Base-by-base conservation (phyloP, 2,113 vertebrate genomes). In the Lathamus discolor region DNA sequence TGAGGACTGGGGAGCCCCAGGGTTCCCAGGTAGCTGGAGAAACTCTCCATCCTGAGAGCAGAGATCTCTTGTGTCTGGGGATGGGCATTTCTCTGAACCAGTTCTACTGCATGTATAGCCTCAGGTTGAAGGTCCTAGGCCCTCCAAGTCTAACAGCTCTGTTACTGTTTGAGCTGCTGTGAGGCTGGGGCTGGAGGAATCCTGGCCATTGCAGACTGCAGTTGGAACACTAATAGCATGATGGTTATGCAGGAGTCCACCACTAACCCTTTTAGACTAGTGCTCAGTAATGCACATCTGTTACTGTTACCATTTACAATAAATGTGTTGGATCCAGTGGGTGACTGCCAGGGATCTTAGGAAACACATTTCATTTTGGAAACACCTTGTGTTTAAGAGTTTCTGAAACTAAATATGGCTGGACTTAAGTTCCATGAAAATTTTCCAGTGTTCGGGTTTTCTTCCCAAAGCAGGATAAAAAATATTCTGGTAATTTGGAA, bases 401-500 rank as follows among this genome's bases (percentile, higher is more conserved):
- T 96, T 89, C 86, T 97, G 91, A 87, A 95, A 95, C 25, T 52
- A 91, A 91, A 94, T 92, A 87, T 80, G 86, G 74, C 83, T 95
- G 67, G 57, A 82, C 63, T 91, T 95, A 27, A 86, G 69, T 79
- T 87, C 74, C 49, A 78, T 89, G 74, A 95, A 93, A 87, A 94
- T 94, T 95, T 96, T 95, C 74, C 92, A 90, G 49, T 46, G 93
- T 76, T 95, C 66, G 57, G 24, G 59, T 95, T 95, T 95, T 94
- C 49, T 9, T 92, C 22, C 17, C 49, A 66, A 90, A 73, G 79
- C 52, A 91, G 59, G 74, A 89, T 79, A 57, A 95, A 89, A 89
- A 95, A 76, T 89, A 87, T 94, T 96, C 84, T 79, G 67, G 70
- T 79, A 95, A 95, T 91, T 85, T 94, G 93, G 89, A 97, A 95